Base-by-base conservation (phyloP, 2,888 invertebrate species). In the Oegoconia quadripuncta region DNA sequence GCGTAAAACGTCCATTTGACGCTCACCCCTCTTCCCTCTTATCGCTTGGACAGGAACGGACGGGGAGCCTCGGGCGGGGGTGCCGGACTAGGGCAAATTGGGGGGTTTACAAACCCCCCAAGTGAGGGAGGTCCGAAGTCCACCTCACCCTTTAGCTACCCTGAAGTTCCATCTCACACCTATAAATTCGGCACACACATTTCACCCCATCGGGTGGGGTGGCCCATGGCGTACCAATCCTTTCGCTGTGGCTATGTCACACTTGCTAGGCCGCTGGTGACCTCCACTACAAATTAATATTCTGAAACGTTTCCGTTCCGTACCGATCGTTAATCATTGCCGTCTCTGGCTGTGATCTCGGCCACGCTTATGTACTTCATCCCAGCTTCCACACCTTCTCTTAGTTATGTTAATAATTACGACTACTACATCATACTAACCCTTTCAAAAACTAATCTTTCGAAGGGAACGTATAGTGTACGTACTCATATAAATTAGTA, bases 1-100 rank as follows among this genome's bases (percentile, higher is more conserved):
- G 88, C 88, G 88, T 88, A 88, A 88, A 88, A 88, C 88, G 88
- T 88, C 88, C 87, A 87, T 87, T 88, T 87, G 87, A 83, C 83
- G 83, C 76, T 75, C 83, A 72, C 84, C 80, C 83, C 84, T 84
- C 84, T 84, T 77, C 78, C 80, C 84, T 86, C 86, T 86, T 86
- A 86, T 86, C 84, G 86, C 83, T 82, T 84, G 86, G 86, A 84
- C 86, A 86, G 86, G 71, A 80, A 74, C 79, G 64, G 63, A 59
- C 63, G 79, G 74, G 75, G 81, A 68, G 81, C 80, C 78, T 66
- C 74, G 75, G 82, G 82, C 82, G 83, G 86, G 77, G 83, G 81
- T 74, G 82, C 86, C 76, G 86, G 86, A 86, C 86, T 83, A 83
- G 86, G 86, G 84, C 82, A 81, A 80, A 81, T 79, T 77, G 77